Evolutionary conservation across 1,140 invertebrate species (phyloP).

Genomic region (Anoplophora glabripennis): DNA sequence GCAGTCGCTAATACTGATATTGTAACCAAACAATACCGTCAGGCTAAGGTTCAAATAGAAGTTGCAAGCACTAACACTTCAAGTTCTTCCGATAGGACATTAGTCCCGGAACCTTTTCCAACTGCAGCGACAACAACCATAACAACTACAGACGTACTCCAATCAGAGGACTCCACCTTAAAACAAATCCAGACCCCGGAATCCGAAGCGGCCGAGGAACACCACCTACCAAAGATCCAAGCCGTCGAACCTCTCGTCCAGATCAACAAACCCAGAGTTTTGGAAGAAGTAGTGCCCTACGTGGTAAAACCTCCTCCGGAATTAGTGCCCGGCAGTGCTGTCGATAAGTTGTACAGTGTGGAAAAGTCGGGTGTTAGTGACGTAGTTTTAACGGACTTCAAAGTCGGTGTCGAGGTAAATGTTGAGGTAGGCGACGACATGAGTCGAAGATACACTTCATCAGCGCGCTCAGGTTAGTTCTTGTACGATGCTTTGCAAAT

Average conservation of each 20-base stretch:
- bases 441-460: slow-evolving; percentile 42
- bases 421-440: slow-evolving; percentile 42
- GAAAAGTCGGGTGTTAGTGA: slow-evolving; percentile 28
- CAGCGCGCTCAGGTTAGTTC: slow-evolving; percentile 40
- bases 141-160: slow-evolving; percentile 22
- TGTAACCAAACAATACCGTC: not conserved
- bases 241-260: slow-evolving; percentile 33
- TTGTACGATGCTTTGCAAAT: not conserved
- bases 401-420: slow-evolving; percentile 39
- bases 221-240: slow-evolving; percentile 26
- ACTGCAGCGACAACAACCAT: slow-evolving; percentile 1
- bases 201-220: slow-evolving; percentile 25
- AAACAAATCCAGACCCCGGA: slow-evolving; percentile 27
- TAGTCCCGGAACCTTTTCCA: not conserved
- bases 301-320: slow-evolving; percentile 25
- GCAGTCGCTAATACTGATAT: not conserved
- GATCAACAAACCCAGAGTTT: slow-evolving; percentile 27
- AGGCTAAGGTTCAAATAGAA: not conserved
- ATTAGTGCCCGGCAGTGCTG: slow-evolving; percentile 31
- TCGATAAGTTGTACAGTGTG: slow-evolving; percentile 35
- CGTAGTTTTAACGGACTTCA: slow-evolving; percentile 32
- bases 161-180: slow-evolving; percentile 24
- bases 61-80: not conserved
- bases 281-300: slow-evolving; percentile 31
- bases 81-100: too few species aligned